phyloP scores from a whole-genome alignment of 2,888 invertebrate genomes.

The Hartigia nigra region DNA sequence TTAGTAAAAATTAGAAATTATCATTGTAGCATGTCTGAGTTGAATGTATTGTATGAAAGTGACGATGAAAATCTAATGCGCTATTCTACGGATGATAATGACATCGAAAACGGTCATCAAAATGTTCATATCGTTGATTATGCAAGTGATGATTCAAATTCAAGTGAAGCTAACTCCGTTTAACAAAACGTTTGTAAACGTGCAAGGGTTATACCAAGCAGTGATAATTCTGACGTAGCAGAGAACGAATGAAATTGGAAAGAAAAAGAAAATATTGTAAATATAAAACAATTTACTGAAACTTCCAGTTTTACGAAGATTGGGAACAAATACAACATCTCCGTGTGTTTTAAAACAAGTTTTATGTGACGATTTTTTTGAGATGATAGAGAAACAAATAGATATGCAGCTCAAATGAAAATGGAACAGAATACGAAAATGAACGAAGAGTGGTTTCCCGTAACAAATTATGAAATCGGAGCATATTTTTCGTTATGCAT shows the following conservation, averaged over 20 bases:
- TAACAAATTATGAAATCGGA: conserved; percentile 24
- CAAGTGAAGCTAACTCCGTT: conserved; percentile 21
- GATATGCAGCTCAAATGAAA: conserved; percentile 20
- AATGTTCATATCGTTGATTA: conserved; percentile 17
- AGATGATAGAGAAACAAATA: conserved; percentile 24
- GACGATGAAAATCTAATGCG: no score
- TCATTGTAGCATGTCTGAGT: not conserved
- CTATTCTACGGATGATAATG: conserved; percentile 21
- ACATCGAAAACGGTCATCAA: conserved; percentile 16
- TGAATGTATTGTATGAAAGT: no score
- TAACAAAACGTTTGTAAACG: conserved; percentile 20
- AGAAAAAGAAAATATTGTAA: conserved; percentile 22
- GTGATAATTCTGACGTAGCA: conserved; percentile 21
- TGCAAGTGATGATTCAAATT: conserved; percentile 20
- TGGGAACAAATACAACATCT: conserved; percentile 22
- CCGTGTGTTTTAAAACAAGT: conserved; percentile 24
- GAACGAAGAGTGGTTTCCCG: conserved; percentile 21
- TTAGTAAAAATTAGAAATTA: not conserved
- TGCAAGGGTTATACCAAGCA: conserved; percentile 20
- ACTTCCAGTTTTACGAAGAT: conserved; percentile 18
- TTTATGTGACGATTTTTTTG: conserved; percentile 19
- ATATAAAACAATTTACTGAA: conserved; percentile 24
- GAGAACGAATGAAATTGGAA: conserved; percentile 22
- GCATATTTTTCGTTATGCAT: conserved; percentile 26
- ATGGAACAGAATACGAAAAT: conserved; percentile 15